Evolutionary conservation across 2,888 invertebrate genomes (phyloP), one percentile per base, ranked within the genome.

Genomic region (Limnephilus marmoratus): DNA sequence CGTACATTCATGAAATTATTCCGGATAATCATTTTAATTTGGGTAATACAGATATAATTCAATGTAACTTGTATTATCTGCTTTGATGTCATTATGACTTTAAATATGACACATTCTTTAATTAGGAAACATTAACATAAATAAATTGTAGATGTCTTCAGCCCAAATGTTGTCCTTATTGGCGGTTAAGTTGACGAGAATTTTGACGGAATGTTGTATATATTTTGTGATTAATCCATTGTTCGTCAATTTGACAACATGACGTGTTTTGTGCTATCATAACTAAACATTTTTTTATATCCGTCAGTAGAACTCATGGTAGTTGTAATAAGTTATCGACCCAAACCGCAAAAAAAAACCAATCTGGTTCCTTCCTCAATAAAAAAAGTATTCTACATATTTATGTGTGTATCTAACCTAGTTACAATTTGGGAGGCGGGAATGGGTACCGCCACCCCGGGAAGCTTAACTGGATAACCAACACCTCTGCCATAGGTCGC

Each of bases 1-100:
- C 24, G 34, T 83, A 83, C 34, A 83, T 83, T 83, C 83, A 83
- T 83, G 41, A 37, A 83, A 5, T 83, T 34, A 83, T 68, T 68
- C 18, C 68, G 37, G 83, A 37, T 68, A 68, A 68, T 68, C 24
- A 68, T 24, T 68, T 68, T 68, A 68, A 68, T 68, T 68, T 68
- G 68, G 68, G 24, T 68, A 24, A 24, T 7, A 68, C 7, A 68
- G 68, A 68, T 68, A 68, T 9, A 68, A 68, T 68, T 68, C 68
- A 68, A 68, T 68, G 68, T 83, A 83, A 83, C 37, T 83, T 18
- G 5, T 83, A 9, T 37, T 34, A 83, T 83, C 34, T 83, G 34
- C 15, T 83, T 83, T 83, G 83, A 83, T 83, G 83, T 83, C 83
- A 83, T 83, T 11, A n/a, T 68, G 15, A 83, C 18, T 37, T 34